Evolutionary conservation across 2,888 invertebrate species (phyloP).

Genomic region (Agrotis puta): DNA sequence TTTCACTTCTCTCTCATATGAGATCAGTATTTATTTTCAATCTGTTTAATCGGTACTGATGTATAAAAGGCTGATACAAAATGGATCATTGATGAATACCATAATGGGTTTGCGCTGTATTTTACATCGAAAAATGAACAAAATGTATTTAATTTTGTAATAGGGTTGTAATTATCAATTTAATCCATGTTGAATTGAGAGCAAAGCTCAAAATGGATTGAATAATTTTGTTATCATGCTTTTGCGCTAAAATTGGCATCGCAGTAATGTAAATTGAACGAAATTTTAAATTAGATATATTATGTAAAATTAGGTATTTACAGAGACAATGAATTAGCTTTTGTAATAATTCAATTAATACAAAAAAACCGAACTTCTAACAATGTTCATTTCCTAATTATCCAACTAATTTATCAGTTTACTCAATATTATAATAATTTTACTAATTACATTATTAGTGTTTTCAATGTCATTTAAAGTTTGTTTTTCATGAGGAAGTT

Average conservation of each 20-base stretch:
- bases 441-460: too few relatives aligned
- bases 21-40: conserved; percentile 55
- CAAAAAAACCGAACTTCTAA: too few relatives aligned
- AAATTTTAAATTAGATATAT: neutral
- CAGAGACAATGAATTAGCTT: neutral
- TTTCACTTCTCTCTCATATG: conserved; percentile 9
- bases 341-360: too few relatives aligned
- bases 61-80: conserved; percentile 38
- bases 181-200: conserved; percentile 45
- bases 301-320: neutral
- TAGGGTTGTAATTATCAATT: conserved; percentile 51
- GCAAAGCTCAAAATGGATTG: conserved; percentile 35
- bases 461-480: too few relatives aligned
- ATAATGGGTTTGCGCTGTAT: conserved; percentile 40
- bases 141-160: conserved; percentile 47
- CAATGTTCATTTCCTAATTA: too few relatives aligned
- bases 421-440: too few relatives aligned
- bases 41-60: conserved; percentile 52
- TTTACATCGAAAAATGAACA: conserved; percentile 43
- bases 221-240: conserved; percentile 23
- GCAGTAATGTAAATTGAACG: conserved; percentile 9
- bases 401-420: too few relatives aligned
- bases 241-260: conserved; percentile 27
- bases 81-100: conserved; percentile 56
- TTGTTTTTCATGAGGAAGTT: neutral